Conservation (phyloP, 2,113 vertebrate genomes). For the Anoplopoma fimbria region DNA sequence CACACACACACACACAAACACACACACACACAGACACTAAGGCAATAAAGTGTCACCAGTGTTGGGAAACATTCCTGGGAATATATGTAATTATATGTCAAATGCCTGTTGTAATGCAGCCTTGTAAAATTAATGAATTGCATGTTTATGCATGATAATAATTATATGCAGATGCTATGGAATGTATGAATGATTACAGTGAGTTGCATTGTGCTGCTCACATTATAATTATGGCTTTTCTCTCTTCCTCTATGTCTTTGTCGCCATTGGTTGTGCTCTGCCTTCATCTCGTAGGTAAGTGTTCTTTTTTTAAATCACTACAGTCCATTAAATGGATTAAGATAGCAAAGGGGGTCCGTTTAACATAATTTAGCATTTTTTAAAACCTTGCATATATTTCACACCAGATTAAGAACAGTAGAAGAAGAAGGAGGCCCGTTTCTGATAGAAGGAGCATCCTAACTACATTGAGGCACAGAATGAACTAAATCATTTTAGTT, state of each 20-base stretch:
- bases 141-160: conserved; percentile 68
- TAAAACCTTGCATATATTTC: conserved; percentile 1
- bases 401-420: background rate
- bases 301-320: conserved; percentile 10
- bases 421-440: background rate
- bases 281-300: conserved; percentile 65
- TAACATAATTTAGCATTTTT: conserved; percentile 17
- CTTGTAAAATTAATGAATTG: conserved; percentile 79
- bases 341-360: conserved; percentile 26
- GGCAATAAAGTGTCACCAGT: conserved; percentile 60
- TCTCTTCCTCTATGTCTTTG: conserved; percentile 52
- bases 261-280: conserved; percentile 24
- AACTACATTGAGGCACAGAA: background rate
- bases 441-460: background rate
- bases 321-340: conserved; percentile 32
- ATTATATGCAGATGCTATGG: conserved; percentile 75
- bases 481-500: background rate
- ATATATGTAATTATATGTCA: conserved; percentile 76
- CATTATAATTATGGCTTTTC: conserved; percentile 66
- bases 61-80: conserved; percentile 71
- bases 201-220: conserved; percentile 52
- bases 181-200: conserved; percentile 73
- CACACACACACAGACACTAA: conserved; percentile 12
- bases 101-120: conserved; percentile 64
- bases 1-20: conserved; percentile 27